phyloP scores from a whole-genome alignment of 2,888 invertebrate species.

The Autographa pulchrina region DNA sequence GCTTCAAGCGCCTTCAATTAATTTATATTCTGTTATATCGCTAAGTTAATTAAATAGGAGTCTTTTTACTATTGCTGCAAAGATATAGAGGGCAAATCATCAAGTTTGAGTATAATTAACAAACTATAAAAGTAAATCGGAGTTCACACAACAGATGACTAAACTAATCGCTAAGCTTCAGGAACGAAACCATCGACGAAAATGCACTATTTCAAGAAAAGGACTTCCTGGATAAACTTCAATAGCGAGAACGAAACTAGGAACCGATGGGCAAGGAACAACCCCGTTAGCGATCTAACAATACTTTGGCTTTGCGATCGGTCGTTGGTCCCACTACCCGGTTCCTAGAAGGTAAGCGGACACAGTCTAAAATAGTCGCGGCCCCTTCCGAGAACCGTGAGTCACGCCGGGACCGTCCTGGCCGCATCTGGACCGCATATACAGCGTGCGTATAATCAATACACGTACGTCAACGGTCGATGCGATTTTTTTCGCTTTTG shows the following conservation, averaged over 20 bases:
- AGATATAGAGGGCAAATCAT: not conserved
- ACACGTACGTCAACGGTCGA: constrained; percentile 44
- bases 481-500: constrained; percentile 17
- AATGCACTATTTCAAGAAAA: constrained; percentile 33
- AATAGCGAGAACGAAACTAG: constrained; percentile 80
- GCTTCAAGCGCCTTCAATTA: too few species aligned
- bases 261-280: constrained; percentile 76
- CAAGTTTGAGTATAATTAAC: constrained; percentile 5
- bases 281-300: constrained; percentile 86
- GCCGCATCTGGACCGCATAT: constrained; percentile 83
- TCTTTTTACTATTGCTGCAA: not conserved
- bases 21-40: too few species aligned
- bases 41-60: not conserved
- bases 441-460: constrained; percentile 63
- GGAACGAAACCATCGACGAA: constrained; percentile 31
- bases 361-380: constrained; percentile 87
- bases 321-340: constrained; percentile 86
- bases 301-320: constrained; percentile 84
- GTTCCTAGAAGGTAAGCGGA: constrained; percentile 89
- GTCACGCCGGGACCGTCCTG: constrained; percentile 82
- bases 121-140: constrained; percentile 28
- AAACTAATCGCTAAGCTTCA: constrained; percentile 17
- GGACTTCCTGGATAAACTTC: constrained; percentile 70
- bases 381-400: constrained; percentile 87
- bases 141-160: constrained; percentile 23